A percentile compares a stretch with the other conserved stretches of the same genome.
phyloP scores from a whole-genome alignment of 1,140 invertebrate genomes.

The Thaumetopoea pityocampa region DNA sequence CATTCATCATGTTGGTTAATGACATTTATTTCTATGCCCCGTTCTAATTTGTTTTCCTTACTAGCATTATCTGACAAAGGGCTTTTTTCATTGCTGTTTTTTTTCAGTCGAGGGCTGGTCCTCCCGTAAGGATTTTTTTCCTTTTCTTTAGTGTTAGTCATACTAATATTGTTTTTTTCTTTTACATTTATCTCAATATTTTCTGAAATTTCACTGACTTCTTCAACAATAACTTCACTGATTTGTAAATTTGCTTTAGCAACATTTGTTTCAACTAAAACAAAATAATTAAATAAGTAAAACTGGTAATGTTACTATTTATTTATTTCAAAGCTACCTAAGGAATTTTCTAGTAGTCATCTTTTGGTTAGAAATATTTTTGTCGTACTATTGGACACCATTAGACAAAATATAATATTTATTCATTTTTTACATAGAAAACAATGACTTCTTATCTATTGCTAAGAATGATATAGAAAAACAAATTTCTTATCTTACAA shows the following conservation, averaged over 20 bases:
- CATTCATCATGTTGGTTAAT: constrained; percentile 8
- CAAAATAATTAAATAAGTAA: constrained; percentile 5
- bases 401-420: too few species aligned
- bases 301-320: too few species aligned
- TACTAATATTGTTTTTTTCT: constrained; percentile 16
- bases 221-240: constrained; percentile 43
- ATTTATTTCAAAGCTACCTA: too few species aligned
- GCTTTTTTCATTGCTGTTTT: constrained; percentile 8
- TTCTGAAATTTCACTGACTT: too few species aligned
- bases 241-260: constrained; percentile 18
- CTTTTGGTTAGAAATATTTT: too few species aligned
- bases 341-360: too few species aligned
- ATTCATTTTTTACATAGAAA: too few species aligned
- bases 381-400: too few species aligned
- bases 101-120: constrained; percentile 33
- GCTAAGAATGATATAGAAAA: too few species aligned
- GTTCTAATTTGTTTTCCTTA: constrained; percentile 7
- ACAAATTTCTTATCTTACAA: too few species aligned
- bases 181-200: constrained; percentile 31
- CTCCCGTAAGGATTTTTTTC: constrained; percentile 24
- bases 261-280: constrained; percentile 33
- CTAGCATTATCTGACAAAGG: background rate
- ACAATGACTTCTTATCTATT: too few species aligned
- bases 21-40: constrained; percentile 7
- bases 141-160: constrained; percentile 14